Base-by-base conservation (phyloP, 2,888 invertebrate species). In the Oegoconia quadripuncta region DNA sequence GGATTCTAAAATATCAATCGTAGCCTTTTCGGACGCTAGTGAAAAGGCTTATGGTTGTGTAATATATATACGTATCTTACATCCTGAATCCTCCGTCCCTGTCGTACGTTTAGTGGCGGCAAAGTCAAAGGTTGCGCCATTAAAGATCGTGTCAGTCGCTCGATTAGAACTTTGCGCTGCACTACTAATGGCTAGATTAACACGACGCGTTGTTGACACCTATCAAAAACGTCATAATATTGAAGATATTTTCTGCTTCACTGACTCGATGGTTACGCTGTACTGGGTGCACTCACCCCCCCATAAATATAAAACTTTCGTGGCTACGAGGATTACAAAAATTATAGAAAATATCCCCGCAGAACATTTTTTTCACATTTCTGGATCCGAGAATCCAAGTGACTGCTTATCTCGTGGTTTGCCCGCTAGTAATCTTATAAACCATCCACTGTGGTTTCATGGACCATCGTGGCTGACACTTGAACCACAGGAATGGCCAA, bases 101-200 rank as follows among this genome's bases (percentile, higher is more conserved):
- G 11, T 34, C 2, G 13, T 41, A 0, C 42, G 45, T 26, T n/a
- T n/a, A n/a, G n/a, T n/a, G n/a, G n/a, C n/a, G n/a, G 38, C 46
- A 0, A 49, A 46, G 17, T 46, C 44, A 0, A 39, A 37, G n/a
- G 49, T 50, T 0, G 37, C 46, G 3, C 41, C 49, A 1, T 2
- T 11, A 1, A 44, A 44, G 11, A n/a, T 15, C 0, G 20, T 29
- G 0, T 8, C 44, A 2, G 1, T 48, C 0, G 47, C 47, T 9
- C 14, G 44, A 1, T 14, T 47, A 1, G 43, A 50, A 23, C 26
- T 43, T 1, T 34, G 38, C 11, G 46, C 35, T 5, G 22, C 31
- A 1, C 6, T 49, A 1, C 11, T 46, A 0, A 6, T 49, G 3
- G 12, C 49, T 1, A 44, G 40, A 5, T 20, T 50, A 1, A 4